phyloP scores from a whole-genome alignment of 2,888 invertebrate species.

The Caenorhabditis doughertyi region DNA sequence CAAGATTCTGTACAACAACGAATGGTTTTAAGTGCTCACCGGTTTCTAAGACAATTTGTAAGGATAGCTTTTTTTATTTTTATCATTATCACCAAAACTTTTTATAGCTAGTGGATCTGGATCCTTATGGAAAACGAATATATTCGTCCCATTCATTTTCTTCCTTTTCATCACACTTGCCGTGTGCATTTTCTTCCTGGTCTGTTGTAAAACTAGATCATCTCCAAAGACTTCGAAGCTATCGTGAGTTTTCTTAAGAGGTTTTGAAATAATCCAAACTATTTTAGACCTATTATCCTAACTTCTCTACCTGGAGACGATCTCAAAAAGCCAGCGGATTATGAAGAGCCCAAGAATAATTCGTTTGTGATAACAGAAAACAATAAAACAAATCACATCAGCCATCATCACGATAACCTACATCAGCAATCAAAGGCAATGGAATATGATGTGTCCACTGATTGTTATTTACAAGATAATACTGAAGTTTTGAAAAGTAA shows the following conservation, averaged over 20 bases:
- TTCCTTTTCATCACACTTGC: conserved; percentile 57
- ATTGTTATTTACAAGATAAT: conserved; percentile 27
- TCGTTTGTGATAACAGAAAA: conserved; percentile 8
- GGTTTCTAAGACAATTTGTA: conserved; percentile 24
- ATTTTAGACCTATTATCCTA: conserved; percentile 28
- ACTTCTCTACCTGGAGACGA: conserved; percentile 31
- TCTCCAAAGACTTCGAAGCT: conserved; percentile 52
- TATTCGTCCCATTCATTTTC: conserved; percentile 63
- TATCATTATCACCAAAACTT: not conserved
- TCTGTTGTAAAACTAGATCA: conserved; percentile 66
- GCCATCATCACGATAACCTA: conserved; percentile 9
- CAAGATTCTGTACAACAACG: conserved; percentile 67
- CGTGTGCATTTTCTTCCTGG: conserved; percentile 62
- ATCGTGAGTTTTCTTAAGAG: conserved; percentile 32
- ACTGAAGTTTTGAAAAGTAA: conserved; percentile 20
- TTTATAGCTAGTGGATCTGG: conserved; percentile 43
- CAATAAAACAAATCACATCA: conserved; percentile 4
- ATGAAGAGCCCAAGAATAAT: conserved; percentile 15
- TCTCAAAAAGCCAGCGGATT: conserved; percentile 12
- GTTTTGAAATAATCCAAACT: not conserved
- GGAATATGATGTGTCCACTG: conserved; percentile 35
- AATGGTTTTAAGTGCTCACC: conserved; percentile 59
- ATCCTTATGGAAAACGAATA: conserved; percentile 24
- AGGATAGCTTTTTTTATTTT: not conserved
- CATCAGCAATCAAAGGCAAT: not conserved